Conservation (phyloP, 2,888 invertebrate species). For the Drosophila koepferae region DNA sequence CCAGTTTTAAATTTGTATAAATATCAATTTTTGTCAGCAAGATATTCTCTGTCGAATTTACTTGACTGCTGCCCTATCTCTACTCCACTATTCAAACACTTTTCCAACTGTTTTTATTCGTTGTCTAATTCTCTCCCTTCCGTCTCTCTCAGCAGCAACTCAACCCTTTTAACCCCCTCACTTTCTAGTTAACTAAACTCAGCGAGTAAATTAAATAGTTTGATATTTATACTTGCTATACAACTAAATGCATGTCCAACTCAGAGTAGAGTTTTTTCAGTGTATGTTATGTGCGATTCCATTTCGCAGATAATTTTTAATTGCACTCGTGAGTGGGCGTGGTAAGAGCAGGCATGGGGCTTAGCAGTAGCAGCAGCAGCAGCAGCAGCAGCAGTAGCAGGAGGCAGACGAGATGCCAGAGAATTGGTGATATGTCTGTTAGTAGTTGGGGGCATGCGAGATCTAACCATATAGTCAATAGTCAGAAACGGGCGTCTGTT, state of each 20-base stretch:
- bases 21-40: background rate
- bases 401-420: background rate
- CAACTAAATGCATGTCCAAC: background rate
- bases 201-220: background rate
- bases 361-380: background rate
- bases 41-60: background rate
- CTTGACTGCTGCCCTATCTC: too few relatives aligned
- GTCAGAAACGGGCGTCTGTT: slow-evolving; percentile 25
- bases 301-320: slow-evolving; percentile 72
- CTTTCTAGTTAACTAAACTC: background rate
- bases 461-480: slow-evolving; percentile 31
- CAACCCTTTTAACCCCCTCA: background rate
- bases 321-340: slow-evolving; percentile 36
- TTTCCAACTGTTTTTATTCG: background rate
- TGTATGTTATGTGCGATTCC: slow-evolving; percentile 66
- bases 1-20: background rate
- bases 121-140: background rate
- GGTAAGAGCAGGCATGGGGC: background rate
- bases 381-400: background rate
- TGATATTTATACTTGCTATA: background rate
- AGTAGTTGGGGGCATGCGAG: background rate
- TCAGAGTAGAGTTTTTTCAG: slow-evolving; percentile 30
- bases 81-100: too few relatives aligned
- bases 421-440: background rate
- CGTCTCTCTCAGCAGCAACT: background rate